phyloP scores from a whole-genome alignment of 2,888 invertebrate species.

The Tetragnatha montana region DNA sequence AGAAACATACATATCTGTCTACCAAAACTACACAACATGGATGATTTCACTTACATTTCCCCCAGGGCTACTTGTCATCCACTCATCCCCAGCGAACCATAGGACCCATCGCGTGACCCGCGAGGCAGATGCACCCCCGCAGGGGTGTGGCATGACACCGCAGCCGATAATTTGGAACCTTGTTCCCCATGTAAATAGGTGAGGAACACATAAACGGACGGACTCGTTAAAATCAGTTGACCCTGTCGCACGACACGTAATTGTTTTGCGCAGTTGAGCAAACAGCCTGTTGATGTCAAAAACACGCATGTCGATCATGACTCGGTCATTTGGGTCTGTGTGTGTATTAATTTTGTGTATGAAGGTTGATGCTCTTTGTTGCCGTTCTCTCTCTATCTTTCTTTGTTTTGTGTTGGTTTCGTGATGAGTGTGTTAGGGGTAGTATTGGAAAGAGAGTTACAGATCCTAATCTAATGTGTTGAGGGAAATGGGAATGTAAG shows the following conservation, averaged over 20 bases:
- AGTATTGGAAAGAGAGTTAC: too few species aligned
- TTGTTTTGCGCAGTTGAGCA: slow-evolving; percentile 20
- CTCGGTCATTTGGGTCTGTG: neutral
- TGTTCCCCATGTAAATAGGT: slow-evolving; percentile 58
- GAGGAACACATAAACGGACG: slow-evolving; percentile 50
- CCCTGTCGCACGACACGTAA: slow-evolving; percentile 54
- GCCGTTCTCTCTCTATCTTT: neutral
- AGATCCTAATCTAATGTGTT: too few species aligned
- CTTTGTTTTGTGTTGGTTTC: neutral
- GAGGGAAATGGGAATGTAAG: too few species aligned
- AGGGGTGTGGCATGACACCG: slow-evolving; percentile 2
- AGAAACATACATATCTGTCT: too few species aligned
- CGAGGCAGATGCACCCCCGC: neutral
- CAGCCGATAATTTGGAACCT: slow-evolving; percentile 43
- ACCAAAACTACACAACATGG: too few species aligned
- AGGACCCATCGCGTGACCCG: slow-evolving; percentile 28
- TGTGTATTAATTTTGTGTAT: neutral
- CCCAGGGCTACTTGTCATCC: too few species aligned
- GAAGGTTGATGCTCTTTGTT: neutral
- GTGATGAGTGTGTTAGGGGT: too few species aligned
- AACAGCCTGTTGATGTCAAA: neutral
- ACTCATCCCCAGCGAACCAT: slow-evolving; percentile 23
- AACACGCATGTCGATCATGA: slow-evolving; percentile 1
- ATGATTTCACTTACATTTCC: too few species aligned
- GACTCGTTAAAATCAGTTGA: slow-evolving; percentile 66